Percentiles rank a stretch among this genome's conserved stretches.
These are phyloP conservation scores for Melinaea menophilus DNA, from an alignment of 2,888 invertebrate species.

Conservation along the genomic window DNA sequence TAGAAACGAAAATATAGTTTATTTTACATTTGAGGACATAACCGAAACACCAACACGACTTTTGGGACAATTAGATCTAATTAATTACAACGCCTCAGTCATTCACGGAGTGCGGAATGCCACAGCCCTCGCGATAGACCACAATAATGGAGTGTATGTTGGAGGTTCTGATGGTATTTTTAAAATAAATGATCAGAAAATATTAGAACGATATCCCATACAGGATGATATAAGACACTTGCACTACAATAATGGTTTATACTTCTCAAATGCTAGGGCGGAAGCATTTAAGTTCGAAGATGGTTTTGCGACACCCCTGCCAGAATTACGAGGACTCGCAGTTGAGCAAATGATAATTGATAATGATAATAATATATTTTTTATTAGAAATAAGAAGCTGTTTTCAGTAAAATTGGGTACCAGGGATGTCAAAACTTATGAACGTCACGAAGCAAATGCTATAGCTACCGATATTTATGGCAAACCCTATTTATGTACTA, in stretches of 20 bases:
- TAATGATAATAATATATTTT: conserved; percentile 61
- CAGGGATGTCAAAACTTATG: conserved; percentile 52
- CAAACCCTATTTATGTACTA: conserved; percentile 50
- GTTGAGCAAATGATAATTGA: conserved; percentile 57
- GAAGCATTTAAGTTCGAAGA: conserved; percentile 56
- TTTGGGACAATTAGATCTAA: conserved; percentile 51
- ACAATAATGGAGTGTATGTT: conserved; percentile 54
- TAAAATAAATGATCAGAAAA: conserved; percentile 49
- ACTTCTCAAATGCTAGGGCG: conserved; percentile 50
- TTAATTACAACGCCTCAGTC: conserved; percentile 43
- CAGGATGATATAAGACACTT: conserved; percentile 53
- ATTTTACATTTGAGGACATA: conserved; percentile 62
- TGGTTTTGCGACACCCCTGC: conserved; percentile 45
- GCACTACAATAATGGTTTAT: conserved; percentile 55
- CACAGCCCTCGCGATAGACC: conserved; percentile 57
- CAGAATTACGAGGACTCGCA: conserved; percentile 46
- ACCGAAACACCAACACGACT: conserved; percentile 41
- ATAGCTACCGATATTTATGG: conserved; percentile 49
- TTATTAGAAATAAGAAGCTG: conserved; percentile 46
- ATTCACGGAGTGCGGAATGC: conserved; percentile 62
- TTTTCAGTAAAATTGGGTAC: conserved; percentile 58
- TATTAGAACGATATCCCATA: conserved; percentile 54
- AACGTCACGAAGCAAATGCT: conserved; percentile 44
- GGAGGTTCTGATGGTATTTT: conserved; percentile 61
- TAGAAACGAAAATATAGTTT: conserved; percentile 55